A percentile compares a stretch with the other conserved stretches of the same genome.
Evolutionary conservation across 2,113 vertebrate species (phyloP).

Genomic region (Notarius lentiginosus): DNA sequence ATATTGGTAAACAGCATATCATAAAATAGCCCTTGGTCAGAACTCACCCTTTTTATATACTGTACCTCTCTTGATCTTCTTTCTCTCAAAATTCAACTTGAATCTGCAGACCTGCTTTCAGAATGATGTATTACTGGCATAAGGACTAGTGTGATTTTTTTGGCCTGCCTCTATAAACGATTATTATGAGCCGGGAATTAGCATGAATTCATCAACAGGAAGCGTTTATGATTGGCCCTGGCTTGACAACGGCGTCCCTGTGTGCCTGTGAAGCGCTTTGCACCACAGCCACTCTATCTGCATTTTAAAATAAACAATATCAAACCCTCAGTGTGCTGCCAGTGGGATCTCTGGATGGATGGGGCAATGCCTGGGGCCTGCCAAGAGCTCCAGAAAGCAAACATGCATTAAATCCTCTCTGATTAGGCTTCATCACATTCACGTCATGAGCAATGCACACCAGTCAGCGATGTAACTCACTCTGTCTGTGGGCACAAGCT

Average conservation of each 20-base stretch:
- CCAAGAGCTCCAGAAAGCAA: constrained; percentile 71
- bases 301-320: constrained; percentile 60
- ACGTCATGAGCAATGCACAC: constrained; percentile 65
- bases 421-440: constrained; percentile 72
- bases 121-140: background rate
- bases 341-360: constrained; percentile 57
- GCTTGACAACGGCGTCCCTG: constrained; percentile 61
- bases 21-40: constrained; percentile 8
- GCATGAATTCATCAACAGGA: constrained; percentile 51
- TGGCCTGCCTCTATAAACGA: constrained; percentile 35
- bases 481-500: constrained; percentile 37
- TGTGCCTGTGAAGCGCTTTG: constrained; percentile 46
- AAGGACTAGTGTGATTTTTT: constrained; percentile 8
- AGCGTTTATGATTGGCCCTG: constrained; percentile 58
- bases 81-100: background rate
- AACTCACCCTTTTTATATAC: background rate
- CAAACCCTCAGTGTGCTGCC: constrained; percentile 52
- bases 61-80: background rate
- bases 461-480: constrained; percentile 58
- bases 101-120: constrained; percentile 24
- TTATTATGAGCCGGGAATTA: constrained; percentile 50
- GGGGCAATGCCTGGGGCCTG: constrained; percentile 44
- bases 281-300: constrained; percentile 45
- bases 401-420: constrained; percentile 69
- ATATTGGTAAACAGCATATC: background rate